Evolutionary conservation across 2,113 vertebrate species (phyloP), one percentile per base, ranked within the genome.

Genomic region (Nesoenas mayeri): DNA sequence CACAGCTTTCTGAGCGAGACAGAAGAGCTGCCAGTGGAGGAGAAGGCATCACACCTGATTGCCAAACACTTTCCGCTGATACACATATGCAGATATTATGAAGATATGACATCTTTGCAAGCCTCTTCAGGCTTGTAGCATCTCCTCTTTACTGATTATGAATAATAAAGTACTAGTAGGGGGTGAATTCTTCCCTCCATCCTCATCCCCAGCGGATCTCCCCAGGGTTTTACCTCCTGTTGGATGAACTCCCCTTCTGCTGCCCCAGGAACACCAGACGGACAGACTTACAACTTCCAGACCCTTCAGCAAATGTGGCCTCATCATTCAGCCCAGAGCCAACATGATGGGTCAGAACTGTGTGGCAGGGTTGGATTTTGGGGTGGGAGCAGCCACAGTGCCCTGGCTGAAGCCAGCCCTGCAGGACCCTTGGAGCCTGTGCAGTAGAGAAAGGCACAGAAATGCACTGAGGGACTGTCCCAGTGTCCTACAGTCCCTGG

Each of bases 391-490:
- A 19, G 20, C 34, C 64, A 36, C 11, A 4, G 7, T 15, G 7
- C 24, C 38, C 29, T 31, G 36, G 50, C 19, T 44, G 50, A 56
- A 75, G 57, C 22, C 29, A 38, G 18, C 10, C 44, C 62, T 16
- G 44, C 0, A 2, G 38, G 31, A 79, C 16, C 26, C 61, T 67
- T 1, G 0, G 53, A 50, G 66, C 20, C 85, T 31, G 24, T 1
- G 0, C 42, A 3, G 24, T 14, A 5, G 10, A 42, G 44, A 67
- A 42, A 32, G 40, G 32, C 48, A 62, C 14, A 34, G 12, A 44
- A 34, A 36, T 1, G 1, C 16, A 36, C 24, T 1, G 0, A 34
- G 14, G 26, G 42, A 28, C 9, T 50, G 48, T 11, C 69, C 44
- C 31, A 2, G 42, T 14, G 42, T 42, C 18, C 16, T 20, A 8